Base-by-base conservation (phyloP, 2,113 vertebrate species). In the Aptenodytes patagonicus region DNA sequence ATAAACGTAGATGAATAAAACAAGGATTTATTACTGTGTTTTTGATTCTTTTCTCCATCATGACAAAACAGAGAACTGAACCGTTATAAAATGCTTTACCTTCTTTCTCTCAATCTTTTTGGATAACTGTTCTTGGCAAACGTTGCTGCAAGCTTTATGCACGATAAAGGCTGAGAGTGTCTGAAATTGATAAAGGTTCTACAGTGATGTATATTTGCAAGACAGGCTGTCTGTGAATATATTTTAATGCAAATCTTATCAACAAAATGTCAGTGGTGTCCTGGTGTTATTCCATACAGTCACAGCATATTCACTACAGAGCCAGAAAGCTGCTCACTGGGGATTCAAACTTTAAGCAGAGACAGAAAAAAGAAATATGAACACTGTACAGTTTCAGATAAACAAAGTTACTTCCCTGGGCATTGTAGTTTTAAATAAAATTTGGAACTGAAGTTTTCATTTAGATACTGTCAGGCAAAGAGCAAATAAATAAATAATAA, bases 191-290 rank as follows among this genome's bases (percentile, higher is more conserved):
- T 97, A 97, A 97, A 97, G 52, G 49, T 90, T 96, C 90, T 93
- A 65, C 87, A 97, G 82, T 95, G 73, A 87, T 87, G 26, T 94
- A 75, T 91, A 75, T 91, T 95, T 97, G 90, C 83, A 93, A 94
- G 96, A 92, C 60, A 96, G 89, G 81, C 51, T 93, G 96, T 93
- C 75, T 89, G 76, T 89, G 96, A 97, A 96, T 95, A 93, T 92
- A 96, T 98, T 98, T 97, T 97, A 96, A 97, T 95, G 78, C 55
- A 97, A 97, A 98, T 95, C 83, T 97, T 97, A 98, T 97, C 95
- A 97, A 70, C 20, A 58, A 87, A 98, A 96, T 98, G 97, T 97
- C 97, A 97, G 84, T 78, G 60, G 90, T 89, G 91, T 79, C 95
- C 72, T 91, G 82, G 40, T 97, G 88, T 95, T 97, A 95, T 91